A percentile compares a stretch with the other conserved stretches of the same genome.
phyloP scores from a whole-genome alignment of 1,140 invertebrate species.

The Colletes gigas region DNA sequence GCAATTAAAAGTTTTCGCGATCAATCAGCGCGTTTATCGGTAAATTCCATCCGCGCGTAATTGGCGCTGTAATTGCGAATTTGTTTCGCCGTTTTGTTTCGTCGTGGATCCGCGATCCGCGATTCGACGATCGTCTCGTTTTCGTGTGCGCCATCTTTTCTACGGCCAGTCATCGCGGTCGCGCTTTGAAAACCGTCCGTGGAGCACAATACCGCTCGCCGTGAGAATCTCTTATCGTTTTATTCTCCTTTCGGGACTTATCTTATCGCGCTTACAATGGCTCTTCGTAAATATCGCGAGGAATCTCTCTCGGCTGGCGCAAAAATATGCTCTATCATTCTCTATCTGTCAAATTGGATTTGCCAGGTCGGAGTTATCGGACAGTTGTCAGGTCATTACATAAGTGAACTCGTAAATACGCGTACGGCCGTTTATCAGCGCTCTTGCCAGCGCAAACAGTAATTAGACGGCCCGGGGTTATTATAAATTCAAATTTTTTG shows the following conservation, averaged over 20 bases:
- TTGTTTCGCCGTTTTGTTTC: too few relatives aligned
- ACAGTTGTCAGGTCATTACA: constrained; percentile 8
- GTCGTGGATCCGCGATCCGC: too few relatives aligned
- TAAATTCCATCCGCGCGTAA: too few relatives aligned
- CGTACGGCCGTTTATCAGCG: background rate
- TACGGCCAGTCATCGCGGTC: background rate
- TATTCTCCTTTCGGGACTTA: constrained; percentile 45
- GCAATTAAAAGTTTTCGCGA: background rate
- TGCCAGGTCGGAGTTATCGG: background rate
- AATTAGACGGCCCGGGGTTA: background rate
- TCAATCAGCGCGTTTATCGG: background rate
- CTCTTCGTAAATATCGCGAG: constrained; percentile 49
- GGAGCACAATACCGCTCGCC: background rate
- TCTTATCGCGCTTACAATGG: constrained; percentile 49
- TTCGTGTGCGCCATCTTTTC: background rate
- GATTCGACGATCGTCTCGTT: background rate
- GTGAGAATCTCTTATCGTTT: constrained; percentile 46
- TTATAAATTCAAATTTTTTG: background rate
- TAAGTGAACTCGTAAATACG: background rate
- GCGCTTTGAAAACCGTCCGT: background rate
- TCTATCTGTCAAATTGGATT: constrained; percentile 11
- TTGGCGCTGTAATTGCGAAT: too few relatives aligned
- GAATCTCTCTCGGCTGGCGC: background rate
- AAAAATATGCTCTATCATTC: constrained; percentile 47
- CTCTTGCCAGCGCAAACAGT: background rate